Evolutionary conservation across 2,888 invertebrate species (phyloP).

Genomic region (Plusia festucae): DNA sequence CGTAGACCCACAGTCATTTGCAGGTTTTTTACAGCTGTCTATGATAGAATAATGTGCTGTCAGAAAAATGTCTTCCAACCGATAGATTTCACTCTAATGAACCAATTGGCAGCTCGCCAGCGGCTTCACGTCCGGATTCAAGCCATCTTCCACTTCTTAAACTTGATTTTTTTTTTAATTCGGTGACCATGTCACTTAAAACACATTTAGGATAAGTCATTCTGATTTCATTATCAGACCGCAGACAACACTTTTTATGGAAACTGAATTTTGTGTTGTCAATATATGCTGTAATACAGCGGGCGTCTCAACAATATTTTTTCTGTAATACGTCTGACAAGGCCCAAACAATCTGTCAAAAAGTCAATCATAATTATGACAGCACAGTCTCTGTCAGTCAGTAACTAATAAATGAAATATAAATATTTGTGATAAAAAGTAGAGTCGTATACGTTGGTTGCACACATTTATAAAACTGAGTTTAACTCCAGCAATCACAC

Average conservation of each 20-base stretch:
- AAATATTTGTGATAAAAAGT: background rate
- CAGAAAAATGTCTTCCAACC: conserved; percentile 1
- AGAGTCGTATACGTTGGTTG: background rate
- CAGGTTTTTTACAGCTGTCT: background rate
- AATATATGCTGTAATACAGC: no score
- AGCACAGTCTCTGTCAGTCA: no score
- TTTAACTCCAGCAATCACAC: conserved; percentile 1
- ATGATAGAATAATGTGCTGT: background rate
- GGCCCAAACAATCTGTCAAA: no score
- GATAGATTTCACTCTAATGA: background rate
- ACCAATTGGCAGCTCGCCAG: conserved; percentile 2
- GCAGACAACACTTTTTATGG: no score
- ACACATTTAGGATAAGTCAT: background rate
- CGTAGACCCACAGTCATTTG: background rate
- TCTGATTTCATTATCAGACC: background rate
- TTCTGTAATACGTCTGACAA: no score
- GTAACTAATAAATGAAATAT: background rate
- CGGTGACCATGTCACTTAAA: background rate
- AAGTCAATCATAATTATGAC: no score
- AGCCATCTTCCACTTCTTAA: background rate
- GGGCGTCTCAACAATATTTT: background rate
- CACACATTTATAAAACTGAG: background rate
- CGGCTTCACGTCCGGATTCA: background rate
- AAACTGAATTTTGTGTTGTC: no score
- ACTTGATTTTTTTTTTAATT: background rate